Evolutionary conservation across 2,797 vertebrate species (phyloP).

Genomic region (Alcedo quadribrachys): DNA sequence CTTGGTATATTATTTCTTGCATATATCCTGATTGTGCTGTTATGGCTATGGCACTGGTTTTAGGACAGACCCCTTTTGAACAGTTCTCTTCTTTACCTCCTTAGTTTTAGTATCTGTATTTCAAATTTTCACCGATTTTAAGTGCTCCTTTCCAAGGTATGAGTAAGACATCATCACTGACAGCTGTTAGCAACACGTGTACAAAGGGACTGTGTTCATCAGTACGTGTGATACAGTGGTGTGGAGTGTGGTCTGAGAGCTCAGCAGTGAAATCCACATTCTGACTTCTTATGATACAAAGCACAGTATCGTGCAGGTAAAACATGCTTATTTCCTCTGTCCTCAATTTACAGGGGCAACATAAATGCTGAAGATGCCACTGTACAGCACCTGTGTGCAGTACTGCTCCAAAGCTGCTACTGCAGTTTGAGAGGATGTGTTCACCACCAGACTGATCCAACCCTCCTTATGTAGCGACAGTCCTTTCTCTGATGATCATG

Average conservation of each 20-base stretch:
- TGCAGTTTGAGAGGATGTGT: neutral
- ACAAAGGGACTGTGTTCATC: neutral
- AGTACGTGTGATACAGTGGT: neutral
- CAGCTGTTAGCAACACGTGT: neutral
- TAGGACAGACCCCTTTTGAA: neutral
- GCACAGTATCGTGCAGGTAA: neutral
- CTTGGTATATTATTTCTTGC: neutral
- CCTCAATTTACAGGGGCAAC: neutral
- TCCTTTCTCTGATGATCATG: neutral
- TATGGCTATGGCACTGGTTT: neutral
- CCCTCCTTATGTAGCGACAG: neutral
- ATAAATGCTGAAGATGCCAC: neutral
- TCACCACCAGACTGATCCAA: neutral
- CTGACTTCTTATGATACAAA: neutral
- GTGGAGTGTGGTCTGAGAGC: neutral
- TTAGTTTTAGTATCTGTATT: neutral
- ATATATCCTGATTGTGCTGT: neutral
- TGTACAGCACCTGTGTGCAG: rapidly evolving
- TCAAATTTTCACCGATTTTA: neutral
- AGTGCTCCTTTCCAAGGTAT: neutral
- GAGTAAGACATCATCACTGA: neutral
- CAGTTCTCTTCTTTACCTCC: neutral
- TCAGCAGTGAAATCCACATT: neutral
- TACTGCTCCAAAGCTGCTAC: neutral
- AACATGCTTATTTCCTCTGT: neutral